Evolutionary conservation across 2,113 vertebrate genomes (phyloP).

Genomic region (Oreocharis arfaki): DNA sequence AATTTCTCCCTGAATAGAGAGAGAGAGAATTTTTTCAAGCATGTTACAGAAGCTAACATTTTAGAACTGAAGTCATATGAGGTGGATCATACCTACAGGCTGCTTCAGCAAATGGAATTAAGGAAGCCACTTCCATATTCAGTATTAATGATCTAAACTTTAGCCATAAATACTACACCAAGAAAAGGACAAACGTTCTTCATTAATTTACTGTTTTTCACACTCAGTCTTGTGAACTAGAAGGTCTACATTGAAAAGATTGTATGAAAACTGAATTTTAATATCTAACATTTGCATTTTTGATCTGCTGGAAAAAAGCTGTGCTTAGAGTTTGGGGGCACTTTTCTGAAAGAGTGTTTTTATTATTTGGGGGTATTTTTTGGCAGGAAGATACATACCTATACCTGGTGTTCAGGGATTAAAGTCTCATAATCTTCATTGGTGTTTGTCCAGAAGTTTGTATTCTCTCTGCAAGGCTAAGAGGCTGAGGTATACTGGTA

Average conservation of each 20-base stretch:
- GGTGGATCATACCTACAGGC: background rate
- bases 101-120: conserved; percentile 16
- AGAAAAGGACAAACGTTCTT: background rate
- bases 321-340: background rate
- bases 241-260: background rate
- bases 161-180: background rate
- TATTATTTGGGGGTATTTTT: background rate
- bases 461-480: background rate
- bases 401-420: background rate
- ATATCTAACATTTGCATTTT: background rate
- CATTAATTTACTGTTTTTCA: background rate
- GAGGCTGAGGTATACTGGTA: background rate
- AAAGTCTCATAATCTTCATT: background rate
- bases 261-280: background rate
- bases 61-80: background rate
- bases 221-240: background rate
- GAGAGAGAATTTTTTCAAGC: background rate
- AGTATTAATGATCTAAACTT: background rate
- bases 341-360: background rate
- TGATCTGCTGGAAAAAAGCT: background rate
- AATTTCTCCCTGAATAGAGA: background rate
- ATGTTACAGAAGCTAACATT: background rate
- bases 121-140: background rate
- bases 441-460: background rate
- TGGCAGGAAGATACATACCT: background rate